These are phyloP conservation scores for Asarcornis scutulata DNA, from an alignment of 2,113 vertebrate genomes.

Conservation along the genomic window DNA sequence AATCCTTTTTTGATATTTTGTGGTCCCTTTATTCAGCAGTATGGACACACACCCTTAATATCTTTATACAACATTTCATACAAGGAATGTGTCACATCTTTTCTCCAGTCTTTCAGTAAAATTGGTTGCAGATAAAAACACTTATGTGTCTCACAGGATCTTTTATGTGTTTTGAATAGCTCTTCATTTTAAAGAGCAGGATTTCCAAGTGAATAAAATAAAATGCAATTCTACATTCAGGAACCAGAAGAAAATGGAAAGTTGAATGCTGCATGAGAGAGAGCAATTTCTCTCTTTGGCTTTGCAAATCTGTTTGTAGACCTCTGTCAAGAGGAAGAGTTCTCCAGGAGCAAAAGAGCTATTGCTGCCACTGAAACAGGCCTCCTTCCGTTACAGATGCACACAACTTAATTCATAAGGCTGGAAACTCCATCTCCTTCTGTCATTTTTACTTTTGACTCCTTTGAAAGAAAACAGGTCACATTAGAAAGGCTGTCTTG, in stretches of 20 bases:
- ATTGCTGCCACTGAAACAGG: not conserved
- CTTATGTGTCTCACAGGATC: not conserved
- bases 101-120: not conserved
- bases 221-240: not conserved
- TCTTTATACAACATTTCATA: not conserved
- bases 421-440: not conserved
- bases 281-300: not conserved
- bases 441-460: not conserved
- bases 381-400: not conserved
- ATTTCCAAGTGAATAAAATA: not conserved
- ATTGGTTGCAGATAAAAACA: not conserved
- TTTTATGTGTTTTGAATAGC: not conserved
- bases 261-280: not conserved
- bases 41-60: not conserved
- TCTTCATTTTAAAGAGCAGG: not conserved
- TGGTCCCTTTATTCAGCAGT: not conserved
- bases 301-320: not conserved
- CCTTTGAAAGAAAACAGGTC: not conserved
- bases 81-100: rapidly evolving
- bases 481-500: not conserved
- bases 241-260: not conserved
- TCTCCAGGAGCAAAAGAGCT: not conserved
- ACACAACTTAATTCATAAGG: not conserved
- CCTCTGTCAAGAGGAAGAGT: not conserved
- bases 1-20: not conserved